Evolutionary conservation across 2,797 vertebrate genomes (phyloP).

Genomic region (Lindbergichthys nudifrons): DNA sequence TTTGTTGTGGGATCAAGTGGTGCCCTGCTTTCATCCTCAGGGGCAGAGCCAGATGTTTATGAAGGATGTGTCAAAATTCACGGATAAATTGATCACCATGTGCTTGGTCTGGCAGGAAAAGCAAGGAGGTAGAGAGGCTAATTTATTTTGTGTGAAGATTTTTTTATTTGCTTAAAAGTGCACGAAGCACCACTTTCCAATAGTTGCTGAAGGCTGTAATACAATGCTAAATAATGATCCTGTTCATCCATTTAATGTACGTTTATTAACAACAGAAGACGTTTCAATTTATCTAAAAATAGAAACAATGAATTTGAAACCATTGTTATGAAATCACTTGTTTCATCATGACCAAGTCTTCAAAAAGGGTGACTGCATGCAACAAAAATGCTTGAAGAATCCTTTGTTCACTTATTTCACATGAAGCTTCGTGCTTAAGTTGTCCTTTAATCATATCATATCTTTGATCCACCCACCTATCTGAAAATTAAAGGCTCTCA

Average conservation of each 20-base stretch:
- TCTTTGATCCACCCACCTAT: conserved; percentile 83
- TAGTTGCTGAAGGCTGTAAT: background rate
- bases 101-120: background rate
- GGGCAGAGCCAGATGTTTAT: background rate
- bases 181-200: background rate
- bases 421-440: conserved; percentile 34
- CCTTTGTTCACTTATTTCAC: conserved; percentile 52
- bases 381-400: conserved; percentile 48
- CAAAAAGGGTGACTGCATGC: conserved; percentile 23
- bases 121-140: background rate
- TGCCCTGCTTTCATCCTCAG: background rate
- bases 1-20: background rate
- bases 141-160: background rate
- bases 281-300: background rate
- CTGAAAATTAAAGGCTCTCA: conserved; percentile 76
- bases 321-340: conserved; percentile 12
- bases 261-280: background rate
- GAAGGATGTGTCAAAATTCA: background rate
- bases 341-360: conserved; percentile 12
- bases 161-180: background rate
- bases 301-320: background rate
- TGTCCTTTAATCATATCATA: conserved; percentile 82
- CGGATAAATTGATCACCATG: background rate
- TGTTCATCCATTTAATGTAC: background rate
- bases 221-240: background rate